Conservation (phyloP, 2,113 vertebrate genomes). For the Connochaetes taurinus region DNA sequence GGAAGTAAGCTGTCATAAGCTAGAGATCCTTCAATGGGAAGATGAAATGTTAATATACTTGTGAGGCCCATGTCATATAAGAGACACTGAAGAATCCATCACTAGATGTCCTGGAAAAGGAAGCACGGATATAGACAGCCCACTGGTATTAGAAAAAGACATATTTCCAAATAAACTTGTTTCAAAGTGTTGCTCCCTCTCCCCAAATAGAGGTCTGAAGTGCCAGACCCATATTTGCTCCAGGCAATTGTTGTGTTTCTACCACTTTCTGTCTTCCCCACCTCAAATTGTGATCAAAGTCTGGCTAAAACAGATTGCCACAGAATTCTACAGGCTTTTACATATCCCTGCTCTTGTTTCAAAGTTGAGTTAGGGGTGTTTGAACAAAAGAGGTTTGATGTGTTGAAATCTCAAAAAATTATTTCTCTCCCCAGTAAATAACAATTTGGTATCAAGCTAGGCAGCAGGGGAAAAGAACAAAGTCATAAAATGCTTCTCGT, state of each 20-base stretch:
- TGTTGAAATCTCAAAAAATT: conserved; percentile 72
- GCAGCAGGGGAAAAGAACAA: conserved; percentile 74
- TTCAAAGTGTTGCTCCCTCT: neutral
- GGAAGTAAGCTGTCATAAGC: neutral
- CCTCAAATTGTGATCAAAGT: conserved; percentile 71
- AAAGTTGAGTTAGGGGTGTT: conserved; percentile 71
- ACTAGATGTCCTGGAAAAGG: neutral
- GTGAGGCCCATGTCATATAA: neutral
- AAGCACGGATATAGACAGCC: neutral
- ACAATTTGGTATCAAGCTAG: conserved; percentile 62
- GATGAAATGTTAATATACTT: neutral
- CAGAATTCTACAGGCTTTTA: conserved; percentile 62
- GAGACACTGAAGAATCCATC: neutral
- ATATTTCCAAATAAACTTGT: neutral
- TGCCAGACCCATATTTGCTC: neutral
- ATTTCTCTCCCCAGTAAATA: conserved; percentile 61
- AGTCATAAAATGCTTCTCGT: conserved; percentile 62
- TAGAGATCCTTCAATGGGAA: neutral
- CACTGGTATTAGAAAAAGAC: neutral
- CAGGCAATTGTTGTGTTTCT: conserved; percentile 36
- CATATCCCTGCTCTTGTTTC: conserved; percentile 64
- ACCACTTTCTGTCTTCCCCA: neutral
- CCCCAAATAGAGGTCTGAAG: neutral
- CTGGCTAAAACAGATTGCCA: conserved; percentile 26
- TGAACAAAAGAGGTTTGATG: conserved; percentile 74